Evolutionary conservation across 2,113 vertebrate genomes (phyloP), one percentile per base, ranked within the genome.

Genomic region (Amblyopsis rosae): DNA sequence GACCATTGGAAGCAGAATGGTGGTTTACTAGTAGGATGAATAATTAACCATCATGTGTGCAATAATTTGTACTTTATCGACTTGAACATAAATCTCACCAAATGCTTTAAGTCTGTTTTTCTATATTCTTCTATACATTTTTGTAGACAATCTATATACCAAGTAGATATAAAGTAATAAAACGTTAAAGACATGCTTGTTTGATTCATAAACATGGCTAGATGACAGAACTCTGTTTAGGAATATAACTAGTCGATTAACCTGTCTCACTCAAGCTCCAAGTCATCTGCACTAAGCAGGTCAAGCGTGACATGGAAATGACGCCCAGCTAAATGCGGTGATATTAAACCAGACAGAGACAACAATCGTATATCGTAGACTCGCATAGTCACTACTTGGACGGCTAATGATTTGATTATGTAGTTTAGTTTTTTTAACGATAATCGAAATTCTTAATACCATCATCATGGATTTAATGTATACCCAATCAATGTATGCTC

Each of bases 291-390:
- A 59, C 33, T 80, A 90, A 88, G 57, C 82, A 57, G 86, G 87
- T 88, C 84, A 88, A 73, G 80, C 58, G 75, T 87, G 87, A 84
- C 86, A 90, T 90, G 86, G 84, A 19, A 10, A 41, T 41, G 35
- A 41, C 35, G 19, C 12, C 15, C n/a, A 45, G 10, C 10, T n/a
- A 9, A 26, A 26, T 9, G 69, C 62, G 77, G 64, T 47, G 67
- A 73, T 65, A 55, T 49, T 57, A 3, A 47, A 16, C 55, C 77
- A 85, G 85, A 87, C 82, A 88, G 88, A 85, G 85, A 87, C 82
- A 88, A 89, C 87, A 90, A 90, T 83, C 59, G 77, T 63, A 65
- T 55, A 35, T 33, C 62, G 69, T 48, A 13, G n/a, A 17, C 50
- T 47, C 41, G 9, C 33, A 16, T 17, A 19, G 54, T 11, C 26